These are phyloP conservation scores for Cyclophora punctaria DNA, from an alignment of 2,888 invertebrate species.

Conservation along the genomic window DNA sequence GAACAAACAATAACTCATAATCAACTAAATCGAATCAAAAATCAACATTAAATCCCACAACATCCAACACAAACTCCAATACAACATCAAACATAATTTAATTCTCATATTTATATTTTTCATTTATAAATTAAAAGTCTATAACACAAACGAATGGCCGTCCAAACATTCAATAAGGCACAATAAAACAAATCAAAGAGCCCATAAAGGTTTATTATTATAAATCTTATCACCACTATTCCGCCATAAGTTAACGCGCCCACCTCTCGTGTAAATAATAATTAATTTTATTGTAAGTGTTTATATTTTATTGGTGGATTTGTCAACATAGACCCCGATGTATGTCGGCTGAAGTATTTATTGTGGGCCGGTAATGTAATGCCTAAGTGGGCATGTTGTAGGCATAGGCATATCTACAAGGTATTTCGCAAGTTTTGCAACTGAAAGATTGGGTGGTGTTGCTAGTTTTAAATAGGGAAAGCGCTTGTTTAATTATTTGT, in stretches of 20 bases:
- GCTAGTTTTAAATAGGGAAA: too few relatives aligned
- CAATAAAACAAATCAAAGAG: neutral
- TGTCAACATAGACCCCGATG: constrained; percentile 73
- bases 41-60: too few relatives aligned
- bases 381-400: constrained; percentile 48
- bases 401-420: constrained; percentile 23
- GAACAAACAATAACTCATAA: too few relatives aligned
- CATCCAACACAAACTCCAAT: too few relatives aligned
- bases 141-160: too few relatives aligned
- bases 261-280: constrained; percentile 73
- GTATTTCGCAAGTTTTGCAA: constrained; percentile 21
- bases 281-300: constrained; percentile 76
- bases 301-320: constrained; percentile 76
- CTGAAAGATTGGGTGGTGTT: constrained; percentile 5
- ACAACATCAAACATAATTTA: too few relatives aligned
- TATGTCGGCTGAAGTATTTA: constrained; percentile 70
- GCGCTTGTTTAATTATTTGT: too few relatives aligned
- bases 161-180: too few relatives aligned
- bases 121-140: too few relatives aligned
- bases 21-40: too few relatives aligned
- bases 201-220: neutral
- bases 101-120: too few relatives aligned
- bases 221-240: constrained; percentile 33
- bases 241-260: constrained; percentile 44
- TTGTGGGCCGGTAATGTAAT: constrained; percentile 62